Percentiles rank a stretch among this genome's conserved stretches.
Conservation (phyloP, 2,113 vertebrate genomes). For the Hymenochirus boettgeri region DNA sequence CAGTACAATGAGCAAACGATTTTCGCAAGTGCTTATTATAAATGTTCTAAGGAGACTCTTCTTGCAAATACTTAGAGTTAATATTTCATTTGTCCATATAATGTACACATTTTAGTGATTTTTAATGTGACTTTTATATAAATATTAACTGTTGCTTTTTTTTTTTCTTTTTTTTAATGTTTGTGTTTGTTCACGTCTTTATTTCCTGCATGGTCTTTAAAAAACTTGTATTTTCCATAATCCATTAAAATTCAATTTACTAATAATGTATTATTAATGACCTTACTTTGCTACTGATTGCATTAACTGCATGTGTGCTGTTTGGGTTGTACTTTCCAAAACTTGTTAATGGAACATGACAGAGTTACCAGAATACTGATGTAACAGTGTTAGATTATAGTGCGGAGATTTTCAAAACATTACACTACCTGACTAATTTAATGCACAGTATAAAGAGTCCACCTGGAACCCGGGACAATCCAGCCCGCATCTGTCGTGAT, state of each 20-base stretch:
- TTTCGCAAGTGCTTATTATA: too few relatives aligned
- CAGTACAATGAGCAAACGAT: too few relatives aligned
- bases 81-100: too few relatives aligned
- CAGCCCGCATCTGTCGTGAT: slow-evolving; percentile 90
- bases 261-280: neutral
- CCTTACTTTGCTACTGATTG: slow-evolving; percentile 9
- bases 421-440: slow-evolving; percentile 83
- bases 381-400: slow-evolving; percentile 71
- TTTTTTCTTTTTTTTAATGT: slow-evolving; percentile 11
- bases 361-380: slow-evolving; percentile 91
- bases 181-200: slow-evolving; percentile 10
- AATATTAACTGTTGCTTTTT: slow-evolving; percentile 14
- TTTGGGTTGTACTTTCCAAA: slow-evolving; percentile 36
- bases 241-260: slow-evolving; percentile 22
- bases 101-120: too few relatives aligned
- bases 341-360: slow-evolving; percentile 49
- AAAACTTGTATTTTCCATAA: too few relatives aligned
- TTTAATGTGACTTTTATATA: neutral
- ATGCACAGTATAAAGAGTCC: slow-evolving; percentile 87
- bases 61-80: too few relatives aligned
- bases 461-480: slow-evolving; percentile 84
- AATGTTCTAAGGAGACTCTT: too few relatives aligned
- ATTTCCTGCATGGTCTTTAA: slow-evolving; percentile 1
- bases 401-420: slow-evolving; percentile 83
- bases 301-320: slow-evolving; percentile 1